Percentiles rank a stretch among this genome's conserved stretches.
Conservation (phyloP, 2,888 invertebrate species). For the Agrilus cyanescens region DNA sequence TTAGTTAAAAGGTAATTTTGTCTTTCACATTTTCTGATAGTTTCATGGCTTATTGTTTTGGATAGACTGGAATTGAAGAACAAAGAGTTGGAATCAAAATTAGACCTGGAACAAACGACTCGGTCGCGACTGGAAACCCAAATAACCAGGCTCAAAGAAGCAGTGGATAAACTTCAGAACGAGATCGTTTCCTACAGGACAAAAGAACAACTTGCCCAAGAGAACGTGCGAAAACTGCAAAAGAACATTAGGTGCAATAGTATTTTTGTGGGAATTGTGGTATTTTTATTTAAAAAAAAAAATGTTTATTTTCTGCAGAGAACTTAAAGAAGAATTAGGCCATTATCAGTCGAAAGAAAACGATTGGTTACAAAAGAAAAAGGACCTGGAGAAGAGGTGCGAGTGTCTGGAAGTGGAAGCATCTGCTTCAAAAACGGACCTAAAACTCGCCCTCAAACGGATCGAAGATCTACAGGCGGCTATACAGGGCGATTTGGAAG, state of each 20-base stretch:
- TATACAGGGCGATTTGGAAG: conserved; percentile 71
- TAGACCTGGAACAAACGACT: conserved; percentile 84
- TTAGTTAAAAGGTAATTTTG: conserved; percentile 51
- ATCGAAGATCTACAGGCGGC: conserved; percentile 88
- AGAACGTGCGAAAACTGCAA: conserved; percentile 63
- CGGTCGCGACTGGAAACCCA: conserved; percentile 75
- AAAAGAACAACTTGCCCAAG: conserved; percentile 66
- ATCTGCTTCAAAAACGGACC: conserved; percentile 62
- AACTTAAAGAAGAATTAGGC: conserved; percentile 69
- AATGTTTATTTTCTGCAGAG: conserved; percentile 35
- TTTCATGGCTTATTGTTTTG: conserved; percentile 8
- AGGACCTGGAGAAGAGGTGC: conserved; percentile 64
- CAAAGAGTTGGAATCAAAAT: conserved; percentile 79
- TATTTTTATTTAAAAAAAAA: not conserved
- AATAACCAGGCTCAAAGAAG: conserved; percentile 55
- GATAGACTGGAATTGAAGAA: conserved; percentile 68
- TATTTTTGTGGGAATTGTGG: not conserved
- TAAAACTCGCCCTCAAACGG: conserved; percentile 76
- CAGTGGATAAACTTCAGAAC: conserved; percentile 55
- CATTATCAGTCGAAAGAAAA: conserved; percentile 58
- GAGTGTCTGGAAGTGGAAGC: conserved; percentile 60
- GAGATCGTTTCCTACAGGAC: conserved; percentile 60
- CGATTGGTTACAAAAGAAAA: conserved; percentile 59
- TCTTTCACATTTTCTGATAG: not conserved
- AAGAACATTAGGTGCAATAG: conserved; percentile 44